These are phyloP conservation scores for Eupsilia transversa DNA, from an alignment of 2,888 invertebrate genomes.

Conservation along the genomic window DNA sequence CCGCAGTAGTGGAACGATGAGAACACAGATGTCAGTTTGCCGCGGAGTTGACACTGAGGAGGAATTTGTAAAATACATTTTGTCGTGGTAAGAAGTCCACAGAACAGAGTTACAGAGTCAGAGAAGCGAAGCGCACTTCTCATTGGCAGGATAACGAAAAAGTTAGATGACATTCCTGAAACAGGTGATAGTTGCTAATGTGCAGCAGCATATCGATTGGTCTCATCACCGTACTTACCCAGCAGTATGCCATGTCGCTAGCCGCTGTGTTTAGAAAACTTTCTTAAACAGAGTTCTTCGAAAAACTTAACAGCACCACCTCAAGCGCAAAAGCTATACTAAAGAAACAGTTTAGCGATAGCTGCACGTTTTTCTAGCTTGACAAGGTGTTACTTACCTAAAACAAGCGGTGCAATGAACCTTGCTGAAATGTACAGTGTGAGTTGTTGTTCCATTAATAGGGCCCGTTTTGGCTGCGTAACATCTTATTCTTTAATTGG, in stretches of 20 bases:
- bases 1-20: constrained; percentile 94
- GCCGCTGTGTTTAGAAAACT: background rate
- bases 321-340: background rate
- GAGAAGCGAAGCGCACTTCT: constrained; percentile 3
- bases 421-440: background rate
- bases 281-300: background rate
- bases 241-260: background rate
- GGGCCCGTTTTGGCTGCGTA: background rate
- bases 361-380: background rate
- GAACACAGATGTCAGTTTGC: constrained; percentile 93
- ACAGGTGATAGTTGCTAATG: background rate
- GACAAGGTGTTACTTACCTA: background rate
- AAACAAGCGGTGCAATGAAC: background rate
- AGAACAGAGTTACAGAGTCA: background rate
- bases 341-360: background rate
- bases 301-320: background rate
- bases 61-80: background rate
- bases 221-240: background rate
- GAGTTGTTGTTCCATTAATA: background rate
- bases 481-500: background rate
- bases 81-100: background rate
- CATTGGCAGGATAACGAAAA: background rate
- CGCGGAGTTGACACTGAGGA: constrained; percentile 92
- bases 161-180: background rate
- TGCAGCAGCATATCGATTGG: background rate